Percentiles rank a stretch among this genome's conserved stretches.
phyloP scores from a whole-genome alignment of 2,113 vertebrate genomes.

The Cervus canadensis region DNA sequence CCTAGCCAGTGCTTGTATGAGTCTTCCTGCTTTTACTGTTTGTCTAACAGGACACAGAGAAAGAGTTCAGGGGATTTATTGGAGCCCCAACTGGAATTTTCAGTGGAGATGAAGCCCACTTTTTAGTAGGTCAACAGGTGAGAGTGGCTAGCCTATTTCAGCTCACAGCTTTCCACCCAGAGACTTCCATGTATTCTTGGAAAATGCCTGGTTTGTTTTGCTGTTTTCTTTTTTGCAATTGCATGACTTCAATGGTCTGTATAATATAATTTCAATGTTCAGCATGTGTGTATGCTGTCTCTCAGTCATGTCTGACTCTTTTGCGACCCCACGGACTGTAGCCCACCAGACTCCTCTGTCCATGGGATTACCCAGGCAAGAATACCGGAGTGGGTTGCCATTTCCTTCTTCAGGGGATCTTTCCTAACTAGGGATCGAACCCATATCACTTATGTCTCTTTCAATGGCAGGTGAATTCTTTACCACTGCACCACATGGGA shows the following conservation, averaged over 20 bases:
- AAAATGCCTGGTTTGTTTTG: neutral
- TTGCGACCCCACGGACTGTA: neutral
- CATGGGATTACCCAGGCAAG: neutral
- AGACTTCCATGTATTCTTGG: neutral
- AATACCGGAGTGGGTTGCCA: neutral
- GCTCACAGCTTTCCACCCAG: neutral
- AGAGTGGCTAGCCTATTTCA: neutral
- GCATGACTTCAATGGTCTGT: neutral
- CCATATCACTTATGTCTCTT: neutral
- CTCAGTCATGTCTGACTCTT: neutral
- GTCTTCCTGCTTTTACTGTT: neutral
- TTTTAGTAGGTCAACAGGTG: neutral
- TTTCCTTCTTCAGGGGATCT: neutral
- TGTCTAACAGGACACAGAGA: neutral
- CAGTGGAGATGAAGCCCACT: neutral
- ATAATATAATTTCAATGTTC: neutral
- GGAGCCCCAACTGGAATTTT: rapidly evolving
- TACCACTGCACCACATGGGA: rapidly evolving
- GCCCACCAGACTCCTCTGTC: neutral
- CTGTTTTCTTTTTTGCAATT: neutral
- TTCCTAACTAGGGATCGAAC: neutral
- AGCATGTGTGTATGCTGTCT: neutral
- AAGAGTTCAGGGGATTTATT: neutral
- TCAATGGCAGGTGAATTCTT: neutral
- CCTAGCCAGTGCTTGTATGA: neutral